Evolutionary conservation across 1,140 invertebrate species (phyloP).

Genomic region (Choristoneura fumiferana): DNA sequence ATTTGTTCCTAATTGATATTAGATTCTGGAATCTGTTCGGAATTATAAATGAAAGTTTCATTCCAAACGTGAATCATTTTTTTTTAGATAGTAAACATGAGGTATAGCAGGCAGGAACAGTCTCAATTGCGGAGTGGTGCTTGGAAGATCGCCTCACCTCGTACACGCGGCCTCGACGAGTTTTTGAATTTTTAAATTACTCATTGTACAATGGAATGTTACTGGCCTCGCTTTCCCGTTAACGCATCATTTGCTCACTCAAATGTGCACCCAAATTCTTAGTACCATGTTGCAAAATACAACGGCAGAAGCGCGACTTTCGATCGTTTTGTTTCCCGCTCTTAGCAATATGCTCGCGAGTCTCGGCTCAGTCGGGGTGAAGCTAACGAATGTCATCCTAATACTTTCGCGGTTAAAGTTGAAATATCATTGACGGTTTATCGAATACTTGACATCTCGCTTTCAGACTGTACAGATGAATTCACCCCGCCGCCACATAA

Average conservation of each 20-base stretch:
- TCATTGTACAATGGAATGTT: conserved; percentile 78
- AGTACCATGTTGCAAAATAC: conserved; percentile 55
- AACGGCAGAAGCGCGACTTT: conserved; percentile 31
- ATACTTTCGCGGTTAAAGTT: conserved; percentile 72
- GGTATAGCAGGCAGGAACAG: conserved; percentile 51
- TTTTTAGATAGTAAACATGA: not conserved
- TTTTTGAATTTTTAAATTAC: conserved; percentile 80
- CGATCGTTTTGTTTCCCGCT: conserved; percentile 34
- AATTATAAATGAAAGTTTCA: conserved; percentile 28
- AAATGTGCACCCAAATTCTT: conserved; percentile 61
- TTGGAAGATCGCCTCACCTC: conserved; percentile 63
- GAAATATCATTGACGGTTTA: conserved; percentile 52
- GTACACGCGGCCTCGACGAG: conserved; percentile 66
- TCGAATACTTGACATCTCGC: conserved; percentile 50
- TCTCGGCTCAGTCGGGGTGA: conserved; percentile 61
- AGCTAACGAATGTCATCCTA: conserved; percentile 72
- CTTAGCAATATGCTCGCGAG: conserved; percentile 48
- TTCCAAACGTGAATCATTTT: conserved; percentile 21
- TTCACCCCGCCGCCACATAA: conserved; percentile 52
- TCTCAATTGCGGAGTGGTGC: conserved; percentile 67
- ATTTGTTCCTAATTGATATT: conserved; percentile 49
- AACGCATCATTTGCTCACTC: conserved; percentile 36
- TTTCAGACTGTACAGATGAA: conserved; percentile 52
- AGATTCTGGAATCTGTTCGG: conserved; percentile 40
- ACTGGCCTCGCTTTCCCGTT: conserved; percentile 48